These are phyloP conservation scores for Lophotis ruficrista DNA, from an alignment of 2,113 vertebrate species.

Conservation along the genomic window DNA sequence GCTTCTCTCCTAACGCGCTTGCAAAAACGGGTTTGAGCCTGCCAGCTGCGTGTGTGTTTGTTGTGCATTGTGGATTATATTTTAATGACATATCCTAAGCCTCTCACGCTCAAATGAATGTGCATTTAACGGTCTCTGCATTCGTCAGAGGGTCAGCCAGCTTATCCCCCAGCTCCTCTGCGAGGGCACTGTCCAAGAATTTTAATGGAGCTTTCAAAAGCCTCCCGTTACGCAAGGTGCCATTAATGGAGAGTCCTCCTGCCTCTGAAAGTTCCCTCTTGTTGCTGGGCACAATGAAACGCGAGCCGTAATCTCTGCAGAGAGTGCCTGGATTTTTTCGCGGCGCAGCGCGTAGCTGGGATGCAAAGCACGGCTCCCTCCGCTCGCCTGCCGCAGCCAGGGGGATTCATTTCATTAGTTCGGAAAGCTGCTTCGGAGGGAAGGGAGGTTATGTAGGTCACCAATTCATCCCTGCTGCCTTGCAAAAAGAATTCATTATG, in stretches of 20 bases:
- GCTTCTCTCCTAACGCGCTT: not conserved
- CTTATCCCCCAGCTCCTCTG: not conserved
- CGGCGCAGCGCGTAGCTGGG: not conserved
- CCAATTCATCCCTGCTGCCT: slow-evolving; percentile 1
- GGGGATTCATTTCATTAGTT: slow-evolving; percentile 43
- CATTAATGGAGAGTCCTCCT: not conserved
- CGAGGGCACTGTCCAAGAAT: not conserved
- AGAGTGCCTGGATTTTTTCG: not conserved
- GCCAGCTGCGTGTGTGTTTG: slow-evolving; percentile 4
- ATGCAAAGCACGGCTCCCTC: not conserved
- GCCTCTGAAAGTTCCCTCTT: not conserved
- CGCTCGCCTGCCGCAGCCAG: not conserved
- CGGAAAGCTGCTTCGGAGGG: not conserved
- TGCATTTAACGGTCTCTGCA: not conserved
- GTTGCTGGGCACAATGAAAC: not conserved
- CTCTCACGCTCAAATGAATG: slow-evolving; percentile 2
- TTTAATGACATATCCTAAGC: slow-evolving; percentile 58
- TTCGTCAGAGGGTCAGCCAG: not conserved
- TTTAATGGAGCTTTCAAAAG: slow-evolving; percentile 35
- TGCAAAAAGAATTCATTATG: slow-evolving; percentile 56
- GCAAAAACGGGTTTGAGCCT: not conserved
- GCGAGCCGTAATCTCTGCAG: not conserved
- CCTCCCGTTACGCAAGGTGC: not conserved
- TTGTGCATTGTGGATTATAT: slow-evolving; percentile 7
- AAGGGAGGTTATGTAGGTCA: slow-evolving; percentile 45